Evolutionary conservation across 2,797 vertebrate species (phyloP).

Genomic region (Cirrhinus molitorella): DNA sequence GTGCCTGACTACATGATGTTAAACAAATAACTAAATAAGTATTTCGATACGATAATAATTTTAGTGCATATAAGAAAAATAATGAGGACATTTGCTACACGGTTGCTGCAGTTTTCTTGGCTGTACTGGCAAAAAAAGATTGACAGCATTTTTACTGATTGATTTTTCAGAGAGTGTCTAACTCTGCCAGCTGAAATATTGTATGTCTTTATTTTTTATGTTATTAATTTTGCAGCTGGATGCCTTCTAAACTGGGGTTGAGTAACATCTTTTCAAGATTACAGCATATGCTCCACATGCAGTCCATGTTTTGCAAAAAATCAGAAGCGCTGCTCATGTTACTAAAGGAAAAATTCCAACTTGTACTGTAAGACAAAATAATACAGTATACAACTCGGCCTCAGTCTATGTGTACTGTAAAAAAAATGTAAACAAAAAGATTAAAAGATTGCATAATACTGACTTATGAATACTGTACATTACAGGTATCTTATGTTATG

Average conservation of each 20-base stretch:
- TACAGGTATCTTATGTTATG: not conserved
- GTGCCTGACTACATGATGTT: not conserved
- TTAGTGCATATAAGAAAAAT: not conserved
- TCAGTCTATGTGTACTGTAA: not conserved
- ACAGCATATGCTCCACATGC: slow-evolving; percentile 10
- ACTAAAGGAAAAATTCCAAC: not conserved
- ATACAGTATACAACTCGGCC: not conserved
- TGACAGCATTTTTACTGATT: not conserved
- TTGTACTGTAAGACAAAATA: not conserved
- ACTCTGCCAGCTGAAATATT: not conserved
- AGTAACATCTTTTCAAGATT: slow-evolving; percentile 25
- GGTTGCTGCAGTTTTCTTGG: not conserved
- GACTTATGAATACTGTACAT: not conserved
- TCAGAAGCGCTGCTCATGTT: not conserved
- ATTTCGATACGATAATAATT: not conserved
- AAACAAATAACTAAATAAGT: not conserved
- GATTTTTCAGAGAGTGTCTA: not conserved
- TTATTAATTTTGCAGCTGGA: slow-evolving; percentile 52
- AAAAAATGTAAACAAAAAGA: no score
- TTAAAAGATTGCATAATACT: not conserved
- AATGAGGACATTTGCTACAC: not conserved
- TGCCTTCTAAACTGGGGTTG: slow-evolving; percentile 27
- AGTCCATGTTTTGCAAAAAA: slow-evolving; percentile 19
- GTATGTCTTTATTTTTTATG: slow-evolving; percentile 8
- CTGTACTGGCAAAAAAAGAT: not conserved